These are phyloP conservation scores for Drosophila colorata DNA, from an alignment of 2,888 invertebrate genomes.

Conservation along the genomic window DNA sequence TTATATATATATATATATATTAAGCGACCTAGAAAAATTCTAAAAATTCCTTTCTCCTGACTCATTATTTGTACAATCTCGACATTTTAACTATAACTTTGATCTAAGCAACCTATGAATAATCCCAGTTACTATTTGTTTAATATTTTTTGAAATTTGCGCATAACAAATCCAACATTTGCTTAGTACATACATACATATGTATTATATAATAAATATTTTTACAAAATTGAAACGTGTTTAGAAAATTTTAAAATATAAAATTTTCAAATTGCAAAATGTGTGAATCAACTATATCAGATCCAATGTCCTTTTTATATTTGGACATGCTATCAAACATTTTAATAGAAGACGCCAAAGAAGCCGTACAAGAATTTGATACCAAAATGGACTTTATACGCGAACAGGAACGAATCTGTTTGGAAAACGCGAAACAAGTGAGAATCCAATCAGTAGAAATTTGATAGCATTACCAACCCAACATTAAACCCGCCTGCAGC, in stretches of 20 bases:
- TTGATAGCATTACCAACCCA: neutral
- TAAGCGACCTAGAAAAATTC: no score
- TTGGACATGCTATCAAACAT: conserved; percentile 54
- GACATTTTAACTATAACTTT: neutral
- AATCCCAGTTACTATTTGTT: neutral
- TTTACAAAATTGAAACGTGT: neutral
- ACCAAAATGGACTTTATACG: conserved; percentile 47
- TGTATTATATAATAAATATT: neutral
- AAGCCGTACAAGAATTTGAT: conserved; percentile 55
- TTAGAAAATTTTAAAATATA: neutral
- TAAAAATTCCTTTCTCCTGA: no score
- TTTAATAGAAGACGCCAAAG: conserved; percentile 51
- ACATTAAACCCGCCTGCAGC: conserved; percentile 15
- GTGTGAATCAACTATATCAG: conserved; percentile 24
- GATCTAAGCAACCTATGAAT: neutral
- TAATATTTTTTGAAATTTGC: neutral
- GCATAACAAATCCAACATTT: neutral
- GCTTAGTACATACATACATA: neutral
- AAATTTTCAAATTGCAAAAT: conserved; percentile 22
- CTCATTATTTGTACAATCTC: neutral
- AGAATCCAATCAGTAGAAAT: neutral
- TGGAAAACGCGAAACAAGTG: conserved; percentile 47
- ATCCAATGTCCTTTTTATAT: conserved; percentile 55
- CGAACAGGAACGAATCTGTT: conserved; percentile 42
- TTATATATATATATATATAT: no score